phyloP scores from a whole-genome alignment of 2,797 vertebrate species.

The Holocentrus rufus region DNA sequence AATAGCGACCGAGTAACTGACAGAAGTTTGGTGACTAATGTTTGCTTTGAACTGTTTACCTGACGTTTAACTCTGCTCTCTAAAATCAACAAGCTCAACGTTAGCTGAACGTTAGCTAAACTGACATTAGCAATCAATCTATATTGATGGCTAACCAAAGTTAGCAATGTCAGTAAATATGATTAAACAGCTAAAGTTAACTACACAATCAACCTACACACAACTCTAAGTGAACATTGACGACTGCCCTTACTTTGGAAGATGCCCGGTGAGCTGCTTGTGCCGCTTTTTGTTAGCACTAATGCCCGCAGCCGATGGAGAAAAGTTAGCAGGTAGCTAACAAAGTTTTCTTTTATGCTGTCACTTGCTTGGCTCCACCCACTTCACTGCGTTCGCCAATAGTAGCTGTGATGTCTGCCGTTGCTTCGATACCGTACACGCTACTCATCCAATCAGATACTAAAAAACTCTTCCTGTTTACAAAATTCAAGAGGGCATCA shows the following conservation, averaged over 20 bases:
- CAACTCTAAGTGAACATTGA: neutral
- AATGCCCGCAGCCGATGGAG: slow-evolving; percentile 2
- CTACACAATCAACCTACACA: neutral
- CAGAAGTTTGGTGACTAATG: neutral
- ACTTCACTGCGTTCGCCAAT: slow-evolving; percentile 43
- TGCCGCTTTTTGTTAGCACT: neutral
- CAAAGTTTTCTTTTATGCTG: slow-evolving; percentile 70
- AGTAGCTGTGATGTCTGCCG: slow-evolving; percentile 4
- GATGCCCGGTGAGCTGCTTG: neutral
- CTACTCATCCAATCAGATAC: slow-evolving; percentile 62
- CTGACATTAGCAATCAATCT: slow-evolving; percentile 46
- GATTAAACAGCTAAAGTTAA: neutral
- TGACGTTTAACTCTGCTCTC: neutral
- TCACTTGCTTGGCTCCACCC: slow-evolving; percentile 62
- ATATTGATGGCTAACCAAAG: slow-evolving; percentile 23
- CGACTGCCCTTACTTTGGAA: slow-evolving; percentile 37
- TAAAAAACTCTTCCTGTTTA: slow-evolving; percentile 40
- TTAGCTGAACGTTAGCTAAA: slow-evolving; percentile 50
- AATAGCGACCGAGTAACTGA: too few relatives aligned
- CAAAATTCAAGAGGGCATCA: neutral
- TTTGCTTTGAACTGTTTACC: neutral
- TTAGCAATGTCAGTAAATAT: neutral
- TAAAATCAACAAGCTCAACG: neutral
- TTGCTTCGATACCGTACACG: slow-evolving; percentile 49
- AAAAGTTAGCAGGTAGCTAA: slow-evolving; percentile 69